A percentile compares a stretch with the other conserved stretches of the same genome.
Evolutionary conservation across 2,797 vertebrate species (phyloP).

Genomic region (Cuniculus paca): DNA sequence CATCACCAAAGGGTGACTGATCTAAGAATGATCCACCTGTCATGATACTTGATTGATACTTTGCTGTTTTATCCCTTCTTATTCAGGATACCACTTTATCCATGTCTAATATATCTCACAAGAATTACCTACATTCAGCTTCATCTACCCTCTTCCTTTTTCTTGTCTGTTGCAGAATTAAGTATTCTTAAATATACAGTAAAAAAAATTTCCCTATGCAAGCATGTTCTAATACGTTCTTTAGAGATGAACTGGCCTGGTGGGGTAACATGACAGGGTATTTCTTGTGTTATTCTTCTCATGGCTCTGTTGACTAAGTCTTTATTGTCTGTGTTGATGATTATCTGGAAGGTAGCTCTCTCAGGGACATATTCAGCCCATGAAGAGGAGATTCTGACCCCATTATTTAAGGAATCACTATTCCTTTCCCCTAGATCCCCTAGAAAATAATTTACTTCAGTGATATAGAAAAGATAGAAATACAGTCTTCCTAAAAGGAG

Average conservation of each 20-base stretch:
- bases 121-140: not conserved
- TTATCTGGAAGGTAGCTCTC: not conserved
- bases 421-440: not conserved
- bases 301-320: not conserved
- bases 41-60: not conserved
- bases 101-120: not conserved
- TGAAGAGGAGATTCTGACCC: not conserved
- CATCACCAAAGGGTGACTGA: not conserved
- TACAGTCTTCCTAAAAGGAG: not conserved
- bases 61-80: not conserved
- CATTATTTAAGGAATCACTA: slow-evolving; percentile 39
- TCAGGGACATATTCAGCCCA: not conserved
- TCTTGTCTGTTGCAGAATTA: not conserved
- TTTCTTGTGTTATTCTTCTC: not conserved
- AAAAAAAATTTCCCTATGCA: not conserved
- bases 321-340: not conserved
- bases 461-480: slow-evolving; percentile 10
- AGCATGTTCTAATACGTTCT: not conserved
- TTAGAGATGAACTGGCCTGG: not conserved
- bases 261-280: not conserved
- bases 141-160: not conserved
- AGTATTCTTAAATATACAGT: not conserved
- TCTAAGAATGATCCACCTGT: not conserved
- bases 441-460: slow-evolving; percentile 1
- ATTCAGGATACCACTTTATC: not conserved